Evolutionary conservation across 2,113 vertebrate species (phyloP).

Genomic region (Fregetta grallaria): DNA sequence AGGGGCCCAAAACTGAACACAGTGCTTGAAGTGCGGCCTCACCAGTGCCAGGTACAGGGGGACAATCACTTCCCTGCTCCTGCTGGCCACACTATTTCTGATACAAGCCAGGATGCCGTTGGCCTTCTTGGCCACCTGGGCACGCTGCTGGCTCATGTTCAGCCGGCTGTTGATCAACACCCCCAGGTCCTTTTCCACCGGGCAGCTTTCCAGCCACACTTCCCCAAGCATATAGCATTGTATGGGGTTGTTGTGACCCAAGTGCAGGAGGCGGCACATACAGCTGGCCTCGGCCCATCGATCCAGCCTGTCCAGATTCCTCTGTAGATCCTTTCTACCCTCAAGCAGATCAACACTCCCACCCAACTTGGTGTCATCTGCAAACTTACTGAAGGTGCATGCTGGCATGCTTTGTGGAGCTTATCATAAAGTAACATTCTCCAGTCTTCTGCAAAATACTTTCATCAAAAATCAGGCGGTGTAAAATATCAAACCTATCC

Average conservation of each 20-base stretch:
- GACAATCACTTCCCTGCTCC: background rate
- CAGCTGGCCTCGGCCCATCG: accelerated
- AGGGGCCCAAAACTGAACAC: no score
- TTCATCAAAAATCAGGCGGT: background rate
- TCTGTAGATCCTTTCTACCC: background rate
- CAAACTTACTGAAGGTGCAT: background rate
- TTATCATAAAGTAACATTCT: background rate
- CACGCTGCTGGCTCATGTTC: background rate
- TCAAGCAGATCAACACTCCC: background rate
- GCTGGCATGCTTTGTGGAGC: background rate
- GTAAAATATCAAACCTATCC: background rate
- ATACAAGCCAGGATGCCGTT: background rate
- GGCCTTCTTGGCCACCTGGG: background rate
- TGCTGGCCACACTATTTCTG: background rate
- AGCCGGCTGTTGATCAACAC: background rate
- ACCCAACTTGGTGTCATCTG: background rate
- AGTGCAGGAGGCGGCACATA: background rate
- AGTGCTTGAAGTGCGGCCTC: background rate
- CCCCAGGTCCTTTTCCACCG: background rate
- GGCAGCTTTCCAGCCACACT: background rate
- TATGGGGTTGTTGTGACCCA: background rate
- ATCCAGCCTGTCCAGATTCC: background rate
- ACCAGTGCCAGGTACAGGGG: background rate
- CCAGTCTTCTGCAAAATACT: background rate
- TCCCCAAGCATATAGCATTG: background rate